Conservation (phyloP, 2,113 vertebrate species). For the Sprattus sprattus region DNA sequence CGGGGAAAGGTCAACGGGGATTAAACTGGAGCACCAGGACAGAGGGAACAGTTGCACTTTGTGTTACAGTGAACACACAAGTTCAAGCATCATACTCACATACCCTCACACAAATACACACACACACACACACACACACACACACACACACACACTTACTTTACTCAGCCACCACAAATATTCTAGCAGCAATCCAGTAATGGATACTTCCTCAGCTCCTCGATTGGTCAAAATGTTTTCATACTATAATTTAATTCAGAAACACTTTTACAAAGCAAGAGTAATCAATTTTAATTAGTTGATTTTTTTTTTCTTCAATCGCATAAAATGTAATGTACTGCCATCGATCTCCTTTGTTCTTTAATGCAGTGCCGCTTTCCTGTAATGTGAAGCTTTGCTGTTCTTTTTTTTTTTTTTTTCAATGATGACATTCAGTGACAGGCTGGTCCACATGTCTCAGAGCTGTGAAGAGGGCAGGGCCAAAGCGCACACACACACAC, state of each 20-base stretch:
- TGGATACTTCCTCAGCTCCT: conserved; percentile 81
- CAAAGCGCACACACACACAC: not conserved
- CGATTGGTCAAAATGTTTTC: conserved; percentile 84
- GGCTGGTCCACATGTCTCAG: conserved; percentile 53
- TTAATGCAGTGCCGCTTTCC: conserved; percentile 81
- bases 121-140: not conserved
- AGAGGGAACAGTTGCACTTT: conserved; percentile 18
- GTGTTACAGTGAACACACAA: not conserved
- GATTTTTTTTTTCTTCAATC: conserved; percentile 77
- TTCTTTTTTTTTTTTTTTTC: conserved; percentile 48
- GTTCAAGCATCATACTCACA: no score
- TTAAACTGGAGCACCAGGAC: conserved; percentile 71
- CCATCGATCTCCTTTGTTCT: conserved; percentile 82
- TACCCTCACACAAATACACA: not conserved
- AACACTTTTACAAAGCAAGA: conserved; percentile 84
- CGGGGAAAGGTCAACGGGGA: conserved; percentile 66
- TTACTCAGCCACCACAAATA: conserved; percentile 77
- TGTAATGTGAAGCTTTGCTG: conserved; percentile 75
- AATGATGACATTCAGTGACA: conserved; percentile 76
- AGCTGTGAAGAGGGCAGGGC: conserved; percentile 25
- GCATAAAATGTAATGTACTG: conserved; percentile 82
- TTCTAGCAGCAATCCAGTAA: conserved; percentile 81
- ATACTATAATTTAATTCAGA: conserved; percentile 85
- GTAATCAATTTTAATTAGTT: conserved; percentile 87
- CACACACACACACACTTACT: conserved; percentile 46